These are phyloP conservation scores for Sebastes jordani DNA, from an alignment of 2,797 vertebrate genomes.

Conservation along the genomic window DNA sequence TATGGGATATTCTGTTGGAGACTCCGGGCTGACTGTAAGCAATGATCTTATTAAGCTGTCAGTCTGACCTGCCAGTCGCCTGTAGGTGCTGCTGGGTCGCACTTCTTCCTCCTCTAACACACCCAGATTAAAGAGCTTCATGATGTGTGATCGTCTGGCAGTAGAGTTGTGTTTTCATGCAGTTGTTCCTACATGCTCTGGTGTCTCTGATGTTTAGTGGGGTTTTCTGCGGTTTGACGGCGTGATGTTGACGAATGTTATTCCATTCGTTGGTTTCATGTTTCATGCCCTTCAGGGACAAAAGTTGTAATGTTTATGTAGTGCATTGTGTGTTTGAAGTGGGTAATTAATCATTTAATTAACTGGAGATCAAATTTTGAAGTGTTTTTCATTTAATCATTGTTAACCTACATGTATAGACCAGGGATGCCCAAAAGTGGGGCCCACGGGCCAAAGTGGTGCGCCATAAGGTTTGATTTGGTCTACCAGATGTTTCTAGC, in stretches of 20 bases:
- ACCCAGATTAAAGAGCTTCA: not conserved
- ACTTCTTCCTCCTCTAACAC: not conserved
- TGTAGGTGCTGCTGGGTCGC: not conserved
- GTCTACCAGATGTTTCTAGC: too few species aligned
- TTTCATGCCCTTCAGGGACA: not conserved
- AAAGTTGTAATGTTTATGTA: not conserved
- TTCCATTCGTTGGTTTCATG: not conserved
- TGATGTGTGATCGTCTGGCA: not conserved
- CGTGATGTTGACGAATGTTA: not conserved
- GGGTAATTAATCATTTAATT: not conserved
- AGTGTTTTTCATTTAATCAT: not conserved
- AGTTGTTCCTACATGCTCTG: not conserved
- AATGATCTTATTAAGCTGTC: conserved; percentile 9
- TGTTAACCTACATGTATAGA: too few species aligned
- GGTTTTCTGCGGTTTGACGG: not conserved
- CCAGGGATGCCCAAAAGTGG: too few species aligned
- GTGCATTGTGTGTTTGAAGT: not conserved
- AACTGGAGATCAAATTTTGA: not conserved
- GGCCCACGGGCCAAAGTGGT: too few species aligned
- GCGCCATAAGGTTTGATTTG: too few species aligned
- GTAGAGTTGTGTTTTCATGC: not conserved
- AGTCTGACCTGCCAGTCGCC: not conserved
- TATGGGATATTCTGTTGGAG: conserved; percentile 19
- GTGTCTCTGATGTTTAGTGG: not conserved
- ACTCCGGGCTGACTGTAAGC: conserved; percentile 17